Base-by-base conservation (phyloP, 2,797 vertebrate species). In the Anolis apletophallus region DNA sequence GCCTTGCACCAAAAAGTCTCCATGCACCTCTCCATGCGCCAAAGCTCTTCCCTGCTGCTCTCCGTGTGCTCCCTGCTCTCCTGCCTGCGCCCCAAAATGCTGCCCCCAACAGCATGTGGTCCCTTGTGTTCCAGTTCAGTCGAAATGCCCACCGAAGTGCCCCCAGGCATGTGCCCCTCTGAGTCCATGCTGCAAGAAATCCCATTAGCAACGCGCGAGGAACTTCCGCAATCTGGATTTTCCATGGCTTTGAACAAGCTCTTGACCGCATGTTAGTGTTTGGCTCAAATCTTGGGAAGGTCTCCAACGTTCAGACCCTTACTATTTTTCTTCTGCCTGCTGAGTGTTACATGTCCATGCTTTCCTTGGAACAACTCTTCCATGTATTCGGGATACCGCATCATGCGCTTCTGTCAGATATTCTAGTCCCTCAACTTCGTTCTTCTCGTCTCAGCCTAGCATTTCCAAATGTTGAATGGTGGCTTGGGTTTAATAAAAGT, bases 401-500 rank as follows among this genome's bases (percentile, higher is more conserved):
- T 10, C 3, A 2, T 9, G 14, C 50, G 29, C 50, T 72, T 61
- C 55, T 40, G 7, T 61, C 5, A 11, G 23, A n/a, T 40, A 1
- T 68, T 81, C 14, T 52, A 57, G 57, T 17, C 16, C 5, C 11
- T 16, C 8, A 10, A 32, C 5, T 2, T 16, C 1, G 10, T 7
- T 81, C 21, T 17, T 69, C 7, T 10, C 17, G 5, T 26, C 17
- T 82, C 32, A 9, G 40, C 23, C 57, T 54, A 68, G 23, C 55
- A 72, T 57, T 32, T 50, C n/a, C 10, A 71, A 82, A 71, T 21
- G 7, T 64, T 26, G 67, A 46, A 8, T 14, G 2, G 29, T 50
- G n/a, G 14, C 46, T 79, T 67, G 46, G 46, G 54, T n/a, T 40
- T 40, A 87, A 87, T 73, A 78, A 83, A 87, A n/a, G 13, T 29